Evolutionary conservation across 2,113 vertebrate genomes (phyloP).

Genomic region (Notechis scutatus): DNA sequence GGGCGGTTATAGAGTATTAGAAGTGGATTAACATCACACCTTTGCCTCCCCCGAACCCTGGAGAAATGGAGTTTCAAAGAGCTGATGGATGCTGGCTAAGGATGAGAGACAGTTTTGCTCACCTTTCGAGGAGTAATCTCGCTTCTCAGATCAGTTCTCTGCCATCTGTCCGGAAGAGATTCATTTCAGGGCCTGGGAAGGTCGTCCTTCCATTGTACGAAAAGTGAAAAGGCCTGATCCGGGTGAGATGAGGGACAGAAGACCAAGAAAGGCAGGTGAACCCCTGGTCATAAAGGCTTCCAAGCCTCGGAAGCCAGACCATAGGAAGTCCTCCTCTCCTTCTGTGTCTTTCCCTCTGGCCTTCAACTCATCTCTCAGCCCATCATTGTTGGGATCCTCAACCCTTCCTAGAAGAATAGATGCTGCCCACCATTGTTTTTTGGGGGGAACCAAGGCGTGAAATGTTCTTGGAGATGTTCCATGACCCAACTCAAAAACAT

Average conservation of each 20-base stretch:
- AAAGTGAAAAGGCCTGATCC: background rate
- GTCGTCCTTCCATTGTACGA: background rate
- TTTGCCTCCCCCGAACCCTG: background rate
- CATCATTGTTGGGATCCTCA: too few species aligned
- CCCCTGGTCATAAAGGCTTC: background rate
- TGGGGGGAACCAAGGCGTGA: background rate
- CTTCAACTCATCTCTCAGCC: background rate
- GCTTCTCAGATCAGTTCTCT: background rate
- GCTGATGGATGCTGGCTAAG: background rate
- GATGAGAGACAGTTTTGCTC: background rate
- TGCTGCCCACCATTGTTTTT: background rate
- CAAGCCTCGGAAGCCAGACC: background rate
- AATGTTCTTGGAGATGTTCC: too few species aligned
- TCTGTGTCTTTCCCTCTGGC: background rate
- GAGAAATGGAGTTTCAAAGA: background rate
- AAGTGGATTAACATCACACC: background rate
- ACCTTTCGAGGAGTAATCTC: background rate
- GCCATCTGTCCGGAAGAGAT: background rate
- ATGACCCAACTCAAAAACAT: too few species aligned
- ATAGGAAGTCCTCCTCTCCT: background rate
- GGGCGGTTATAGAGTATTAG: background rate
- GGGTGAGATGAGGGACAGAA: background rate
- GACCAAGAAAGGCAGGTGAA: background rate
- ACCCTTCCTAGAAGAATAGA: background rate
- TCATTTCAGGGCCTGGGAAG: background rate